These are phyloP conservation scores for Sminthopsis crassicaudata DNA, from an alignment of 2,113 vertebrate species.

Conservation along the genomic window DNA sequence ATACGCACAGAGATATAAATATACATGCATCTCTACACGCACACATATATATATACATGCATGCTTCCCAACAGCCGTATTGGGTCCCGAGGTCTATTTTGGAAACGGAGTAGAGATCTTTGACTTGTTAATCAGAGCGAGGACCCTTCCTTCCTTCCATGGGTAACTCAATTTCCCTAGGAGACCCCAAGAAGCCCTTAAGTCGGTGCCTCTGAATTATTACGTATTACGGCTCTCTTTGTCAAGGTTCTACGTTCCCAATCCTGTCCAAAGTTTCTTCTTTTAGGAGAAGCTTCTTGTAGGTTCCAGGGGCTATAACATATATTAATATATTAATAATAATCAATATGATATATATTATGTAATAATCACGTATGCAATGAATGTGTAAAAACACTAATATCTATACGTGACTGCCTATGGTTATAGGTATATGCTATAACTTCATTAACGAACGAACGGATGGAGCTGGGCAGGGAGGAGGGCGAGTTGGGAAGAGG, in stretches of 20 bases:
- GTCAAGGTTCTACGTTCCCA: no score
- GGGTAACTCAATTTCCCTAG: neutral
- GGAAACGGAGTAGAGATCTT: neutral
- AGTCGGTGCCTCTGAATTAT: neutral
- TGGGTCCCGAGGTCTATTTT: neutral
- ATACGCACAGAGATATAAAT: no score
- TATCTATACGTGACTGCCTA: no score
- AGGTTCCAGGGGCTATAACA: neutral
- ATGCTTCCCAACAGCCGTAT: neutral
- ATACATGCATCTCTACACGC: no score
- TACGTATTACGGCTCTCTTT: neutral
- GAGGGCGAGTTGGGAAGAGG: neutral
- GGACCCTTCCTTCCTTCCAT: no score
- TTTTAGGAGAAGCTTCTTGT: neutral
- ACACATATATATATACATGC: neutral
- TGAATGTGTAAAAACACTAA: no score
- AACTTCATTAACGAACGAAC: neutral
- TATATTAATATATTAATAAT: no score
- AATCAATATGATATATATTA: no score
- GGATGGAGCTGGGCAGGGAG: neutral
- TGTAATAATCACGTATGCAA: no score
- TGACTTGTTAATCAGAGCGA: neutral
- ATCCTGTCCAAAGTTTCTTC: neutral
- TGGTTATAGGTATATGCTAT: no score
- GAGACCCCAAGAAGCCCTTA: neutral